These are phyloP conservation scores for Galeruca laticollis DNA, from an alignment of 2,888 invertebrate species.

Conservation along the genomic window DNA sequence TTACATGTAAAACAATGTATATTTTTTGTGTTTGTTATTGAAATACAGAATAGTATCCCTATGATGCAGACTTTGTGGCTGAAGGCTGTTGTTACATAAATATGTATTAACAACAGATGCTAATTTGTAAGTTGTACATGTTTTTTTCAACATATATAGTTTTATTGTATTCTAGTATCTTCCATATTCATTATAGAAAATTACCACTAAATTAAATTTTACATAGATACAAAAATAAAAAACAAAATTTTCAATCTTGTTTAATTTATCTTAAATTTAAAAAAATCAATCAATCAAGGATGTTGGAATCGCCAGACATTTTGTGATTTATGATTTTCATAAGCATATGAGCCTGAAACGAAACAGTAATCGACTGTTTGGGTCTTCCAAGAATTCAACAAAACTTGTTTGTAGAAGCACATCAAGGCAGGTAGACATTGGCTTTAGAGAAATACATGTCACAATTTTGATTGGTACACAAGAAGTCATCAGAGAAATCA, in stretches of 20 bases:
- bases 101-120: not conserved
- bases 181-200: slow-evolving; percentile 23
- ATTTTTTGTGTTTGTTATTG: slow-evolving; percentile 6
- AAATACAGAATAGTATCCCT: not conserved
- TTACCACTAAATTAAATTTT: slow-evolving; percentile 12
- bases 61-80: slow-evolving; percentile 9
- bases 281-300: not conserved
- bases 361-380: no score
- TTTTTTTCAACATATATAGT: slow-evolving; percentile 31
- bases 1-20: not conserved
- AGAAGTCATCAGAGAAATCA: no score
- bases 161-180: slow-evolving; percentile 31
- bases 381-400: no score
- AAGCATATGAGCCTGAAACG: no score
- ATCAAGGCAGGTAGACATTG: no score
- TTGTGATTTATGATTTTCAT: no score
- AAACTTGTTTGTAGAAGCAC: no score
- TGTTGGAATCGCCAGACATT: no score
- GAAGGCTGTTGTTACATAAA: not conserved
- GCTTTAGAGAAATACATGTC: no score
- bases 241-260: not conserved
- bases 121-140: slow-evolving; percentile 21
- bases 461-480: no score
- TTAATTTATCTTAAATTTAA: not conserved
- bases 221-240: slow-evolving; percentile 23